Base-by-base conservation (phyloP, 2,888 invertebrate genomes). In the Dendrolimus pini region DNA sequence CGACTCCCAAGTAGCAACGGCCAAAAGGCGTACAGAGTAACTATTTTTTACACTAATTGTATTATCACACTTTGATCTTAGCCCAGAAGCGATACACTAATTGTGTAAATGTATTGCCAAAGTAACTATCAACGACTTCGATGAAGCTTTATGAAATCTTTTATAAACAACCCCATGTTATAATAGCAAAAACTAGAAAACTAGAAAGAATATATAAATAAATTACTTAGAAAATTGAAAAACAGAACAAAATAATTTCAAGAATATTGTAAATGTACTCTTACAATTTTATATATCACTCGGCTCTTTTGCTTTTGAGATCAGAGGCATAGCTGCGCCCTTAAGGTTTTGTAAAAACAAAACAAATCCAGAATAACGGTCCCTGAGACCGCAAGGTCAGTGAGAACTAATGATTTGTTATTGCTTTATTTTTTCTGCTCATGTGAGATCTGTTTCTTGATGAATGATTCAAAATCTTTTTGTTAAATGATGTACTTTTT, bases 271-370 rank as follows among this genome's bases (percentile, higher is more conserved):
- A 61, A 56, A 70, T 52, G 68, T 60, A 61, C 72, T 75, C 9
- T 72, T 70, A 76, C 54, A 69, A 62, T 67, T 65, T 75, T 70
- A 68, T 74, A 79, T 81, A 78, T 78, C 82, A 83, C 78, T 79
- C 78, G 70, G 74, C 77, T 80, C 83, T 82, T 85, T 86, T 82
- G 83, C 84, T 73, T 79, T 71, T 79, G 78, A 82, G 83, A 86
- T 87, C 87, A 85, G 85, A 86, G 83, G 77, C 77, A 86, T 86
- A 85, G 84, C 84, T 76, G 84, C 82, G 82, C 75, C 77, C 77
- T 76, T 70, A 72, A 73, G 74, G 74, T 82, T 83, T 76, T 66
- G 69, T 66, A 47, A 47, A 47, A 62, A 61, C 78, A 81, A 82
- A 79, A 83, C 80, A 72, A 68, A 63, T 60, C 68, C 65, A 64